Evolutionary conservation across 2,888 invertebrate species (phyloP), one percentile per base, ranked within the genome.

Genomic region (Chloromyia formosa): DNA sequence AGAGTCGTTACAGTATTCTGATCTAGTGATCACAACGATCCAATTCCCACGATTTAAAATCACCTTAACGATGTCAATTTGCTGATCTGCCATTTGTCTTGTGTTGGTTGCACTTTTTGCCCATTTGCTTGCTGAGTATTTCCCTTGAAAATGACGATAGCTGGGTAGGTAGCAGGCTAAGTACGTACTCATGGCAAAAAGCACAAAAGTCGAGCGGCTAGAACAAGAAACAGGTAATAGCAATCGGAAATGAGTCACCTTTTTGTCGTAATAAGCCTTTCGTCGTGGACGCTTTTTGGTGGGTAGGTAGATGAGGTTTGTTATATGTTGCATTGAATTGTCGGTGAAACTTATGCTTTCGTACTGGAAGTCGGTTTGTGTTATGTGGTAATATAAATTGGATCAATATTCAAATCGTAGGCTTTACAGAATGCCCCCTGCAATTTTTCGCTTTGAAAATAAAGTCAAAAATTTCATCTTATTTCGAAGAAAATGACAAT

Each of bases 11-110:
- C 61, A 23, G 12, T 61, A 20, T 61, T 61, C n/a, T 27, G 10
- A 61, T 12, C n/a, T 23, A 14, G 12, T 16, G 18, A 42, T 16
- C 42, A n/a, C 20, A 64, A 20, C 40, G 18, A 64, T 64, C 62
- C 16, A 64, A 42, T 64, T 64, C 62, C 62, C 62, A 64, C 62
- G 62, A 64, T 42, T 64, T 14, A 18, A 35, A 64, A 40, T n/a
- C 62, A 64, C 62, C 62, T 35, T 40, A 64, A 42, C 40, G 62
- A 64, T 64, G 62, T 40, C 62, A 64, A 64, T 64, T 64, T 64
- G 42, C 20, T 42, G 40, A 64, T 64, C 40, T 35, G n/a, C 18
- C n/a, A 40, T 64, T 40, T 16, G 16, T 35, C 2, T 35, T 35
- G 2, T 4, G 27, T 35, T 35, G n/a, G n/a, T 42, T 64, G 40